Conservation (phyloP, 2,888 invertebrate genomes). For the Syritta pipiens region DNA sequence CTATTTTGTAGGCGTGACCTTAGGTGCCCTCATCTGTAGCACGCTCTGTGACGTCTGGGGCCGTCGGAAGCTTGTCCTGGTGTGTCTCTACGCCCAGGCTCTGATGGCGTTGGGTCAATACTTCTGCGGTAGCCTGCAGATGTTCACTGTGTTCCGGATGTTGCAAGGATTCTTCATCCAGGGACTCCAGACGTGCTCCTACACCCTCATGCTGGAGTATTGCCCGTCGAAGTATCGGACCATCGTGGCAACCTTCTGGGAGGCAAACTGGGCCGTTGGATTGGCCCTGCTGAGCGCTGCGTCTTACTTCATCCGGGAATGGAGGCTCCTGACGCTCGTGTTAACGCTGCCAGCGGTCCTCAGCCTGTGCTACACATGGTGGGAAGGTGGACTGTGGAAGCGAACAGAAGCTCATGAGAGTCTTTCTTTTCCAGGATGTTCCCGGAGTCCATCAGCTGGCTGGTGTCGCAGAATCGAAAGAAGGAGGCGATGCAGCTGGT, state of each 20-base stretch:
- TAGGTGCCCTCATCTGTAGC: conserved; percentile 79
- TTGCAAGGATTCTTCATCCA: conserved; percentile 80
- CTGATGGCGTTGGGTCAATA: conserved; percentile 72
- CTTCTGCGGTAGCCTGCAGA: conserved; percentile 74
- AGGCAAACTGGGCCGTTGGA: conserved; percentile 80
- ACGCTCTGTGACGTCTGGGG: conserved; percentile 78
- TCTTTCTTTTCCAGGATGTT: conserved; percentile 74
- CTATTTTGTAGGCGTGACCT: conserved; percentile 78
- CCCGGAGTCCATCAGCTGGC: conserved; percentile 79
- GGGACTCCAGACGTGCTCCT: conserved; percentile 80
- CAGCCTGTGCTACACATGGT: conserved; percentile 79
- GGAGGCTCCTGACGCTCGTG: conserved; percentile 81
- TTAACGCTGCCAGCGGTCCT: conserved; percentile 80
- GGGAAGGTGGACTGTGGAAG: conserved; percentile 30
- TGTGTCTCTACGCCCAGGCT: conserved; percentile 78
- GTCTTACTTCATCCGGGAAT: conserved; percentile 80
- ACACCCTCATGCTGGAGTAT: conserved; percentile 80
- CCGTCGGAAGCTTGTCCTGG: conserved; percentile 77
- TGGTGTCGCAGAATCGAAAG: conserved; percentile 75
- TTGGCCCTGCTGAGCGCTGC: conserved; percentile 78
- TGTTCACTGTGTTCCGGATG: conserved; percentile 77
- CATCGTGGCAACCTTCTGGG: conserved; percentile 79
- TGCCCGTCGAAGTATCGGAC: conserved; percentile 79
- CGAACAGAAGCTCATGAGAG: neutral
- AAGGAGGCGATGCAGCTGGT: conserved; percentile 76